Evolutionary conservation across 2,797 vertebrate genomes (phyloP), one percentile per base, ranked within the genome.

Genomic region (Alosa sapidissima): DNA sequence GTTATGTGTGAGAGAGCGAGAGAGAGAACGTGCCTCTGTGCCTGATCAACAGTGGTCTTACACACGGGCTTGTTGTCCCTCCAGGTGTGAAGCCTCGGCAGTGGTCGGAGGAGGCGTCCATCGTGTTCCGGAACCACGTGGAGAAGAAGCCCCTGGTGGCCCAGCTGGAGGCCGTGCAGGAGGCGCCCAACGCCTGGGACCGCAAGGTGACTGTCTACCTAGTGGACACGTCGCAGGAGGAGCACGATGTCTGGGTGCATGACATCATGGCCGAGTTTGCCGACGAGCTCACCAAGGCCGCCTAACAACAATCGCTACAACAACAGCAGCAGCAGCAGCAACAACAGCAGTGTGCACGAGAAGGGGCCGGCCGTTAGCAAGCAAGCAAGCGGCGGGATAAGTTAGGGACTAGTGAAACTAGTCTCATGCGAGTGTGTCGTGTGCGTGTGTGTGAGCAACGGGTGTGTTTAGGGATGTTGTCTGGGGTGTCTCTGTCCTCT

Each of bases 101-200:
- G 92, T 99, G 98, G 98, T 98, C 98, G 19, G 98, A 99, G 91
- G 98, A 99, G 89, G 97, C 97, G 3, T 97, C 98, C 3, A 98
- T 99, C 83, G 96, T 99, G 72, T 99, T 99, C 94, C 95, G 98
- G 87, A 98, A 99, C 93, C 98, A 98, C 3, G 97, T 99, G 85
- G 98, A 99, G 94, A 98, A 98, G 95, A 99, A 97, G 87, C 95
- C 98, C 0, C 94, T 99, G 54, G 98, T 99, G 89, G 98, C 98
- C n/a, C 94, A 98, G 92, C 94, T 99, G 88, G 96, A 99, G 91
- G 88, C 95, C 0, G 87, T 97, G 65, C 93, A 95, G 84, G 97
- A 98, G 83, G 96, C 95, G 19, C 1, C 91, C 14, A 89, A 93
- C 81, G 91, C 96, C 4, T 99, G 97, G 98, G 97, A 99, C 89